These are phyloP conservation scores for Nebria salina DNA, from an alignment of 2,888 invertebrate species.

Conservation along the genomic window DNA sequence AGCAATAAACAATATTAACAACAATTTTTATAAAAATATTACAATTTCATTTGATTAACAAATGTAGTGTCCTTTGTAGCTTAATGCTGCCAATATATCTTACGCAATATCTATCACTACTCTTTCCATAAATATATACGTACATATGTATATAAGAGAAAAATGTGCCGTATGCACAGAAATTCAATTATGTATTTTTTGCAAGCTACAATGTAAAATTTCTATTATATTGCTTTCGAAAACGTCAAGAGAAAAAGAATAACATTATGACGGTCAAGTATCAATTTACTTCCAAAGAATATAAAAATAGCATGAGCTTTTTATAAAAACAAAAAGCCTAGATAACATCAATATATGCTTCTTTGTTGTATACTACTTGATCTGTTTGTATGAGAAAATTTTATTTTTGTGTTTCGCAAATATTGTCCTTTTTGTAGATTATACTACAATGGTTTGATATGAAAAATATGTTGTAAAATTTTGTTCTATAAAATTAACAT, in stretches of 20 bases:
- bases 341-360: background rate
- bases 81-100: no score
- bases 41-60: no score
- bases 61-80: no score
- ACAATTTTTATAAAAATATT: no score
- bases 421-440: background rate
- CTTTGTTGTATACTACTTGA: background rate
- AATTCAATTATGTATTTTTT: background rate
- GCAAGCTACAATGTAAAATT: background rate
- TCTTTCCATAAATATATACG: no score
- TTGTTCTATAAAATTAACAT: no score
- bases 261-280: slow-evolving; percentile 1
- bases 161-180: background rate
- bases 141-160: background rate
- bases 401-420: background rate
- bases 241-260: background rate
- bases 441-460: no score
- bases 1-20: no score
- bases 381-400: background rate
- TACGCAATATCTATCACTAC: no score
- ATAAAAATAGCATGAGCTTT: background rate
- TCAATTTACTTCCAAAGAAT: background rate
- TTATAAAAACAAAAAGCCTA: background rate
- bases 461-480: no score
- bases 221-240: background rate